A percentile compares a stretch with the other conserved stretches of the same genome.
phyloP scores from a whole-genome alignment of 92 coral and sea anemone species.

The Pocillopora grandis region DNA sequence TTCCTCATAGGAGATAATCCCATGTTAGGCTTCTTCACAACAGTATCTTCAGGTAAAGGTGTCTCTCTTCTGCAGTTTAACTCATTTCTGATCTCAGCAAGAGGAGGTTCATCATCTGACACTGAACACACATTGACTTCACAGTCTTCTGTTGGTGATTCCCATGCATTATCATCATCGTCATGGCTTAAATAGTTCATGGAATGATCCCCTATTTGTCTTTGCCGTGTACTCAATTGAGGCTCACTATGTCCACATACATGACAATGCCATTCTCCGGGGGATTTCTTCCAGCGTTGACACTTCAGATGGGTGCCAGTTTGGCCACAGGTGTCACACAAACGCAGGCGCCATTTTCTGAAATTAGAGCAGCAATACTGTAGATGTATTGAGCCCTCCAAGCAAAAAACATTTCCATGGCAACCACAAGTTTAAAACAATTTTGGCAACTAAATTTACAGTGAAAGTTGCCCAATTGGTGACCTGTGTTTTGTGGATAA shows the following conservation, averaged over 20 bases:
- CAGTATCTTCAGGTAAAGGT: background rate
- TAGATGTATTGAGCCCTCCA: too few species aligned
- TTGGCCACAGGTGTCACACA: constrained; percentile 84
- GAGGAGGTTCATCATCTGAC: constrained; percentile 50
- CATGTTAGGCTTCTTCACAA: background rate
- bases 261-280: constrained; percentile 64
- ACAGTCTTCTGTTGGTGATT: constrained; percentile 26
- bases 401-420: background rate
- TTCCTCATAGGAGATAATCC: constrained; percentile 24
- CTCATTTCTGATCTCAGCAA: background rate
- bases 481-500: too few species aligned
- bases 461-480: too few species aligned
- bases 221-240: constrained; percentile 7
- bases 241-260: constrained; percentile 49
- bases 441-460: too few species aligned
- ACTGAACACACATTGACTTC: constrained; percentile 35
- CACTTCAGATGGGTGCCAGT: constrained; percentile 85
- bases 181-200: constrained; percentile 10
- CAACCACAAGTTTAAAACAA: background rate
- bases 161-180: background rate
- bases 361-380: background rate
- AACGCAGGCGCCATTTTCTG: constrained; percentile 77
- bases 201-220: constrained; percentile 41
- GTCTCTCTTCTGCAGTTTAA: background rate
- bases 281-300: constrained; percentile 68